Base-by-base conservation (phyloP, 2,797 vertebrate genomes). In the Sebastes matsubarae region DNA sequence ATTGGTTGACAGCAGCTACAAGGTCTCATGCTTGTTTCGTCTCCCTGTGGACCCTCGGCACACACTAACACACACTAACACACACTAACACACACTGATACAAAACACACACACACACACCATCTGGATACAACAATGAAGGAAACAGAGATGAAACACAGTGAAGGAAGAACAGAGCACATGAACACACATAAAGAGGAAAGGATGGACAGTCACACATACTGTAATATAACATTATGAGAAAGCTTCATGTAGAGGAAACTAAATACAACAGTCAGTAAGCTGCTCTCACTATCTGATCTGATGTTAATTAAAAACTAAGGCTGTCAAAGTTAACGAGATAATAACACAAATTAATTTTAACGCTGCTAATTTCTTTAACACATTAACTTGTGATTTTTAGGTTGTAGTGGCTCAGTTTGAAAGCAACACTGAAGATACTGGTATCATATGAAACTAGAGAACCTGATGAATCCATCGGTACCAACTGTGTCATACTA, bases 1-100 rank as follows among this genome's bases (percentile, higher is more conserved):
- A 88, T 84, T 84, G 88, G 86, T 52, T 78, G 84, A 84, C 82
- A 75, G 80, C 60, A 67, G 70, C 77, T 85, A 84, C 80, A 88
- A 88, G 92, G 84, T 82, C 76, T 76, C 74, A 82, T 22, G 70
- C 70, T 71, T 79, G 75, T 86, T 81, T 79, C 77, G 80, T 86
- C 88, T 92, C 82, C 60, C 78, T 67, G 82, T 57, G 77, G 81
- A 81, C 83, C 83, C 82, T 63, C 72, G 14, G 50, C 72, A 61
- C 16, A 24, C 58, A 27, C 63, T n/a, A 14, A 54, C 59, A 75
- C 55, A 3, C 22, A 32, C 30, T 69, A 58, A 52, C 38, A 64
- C 29, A 69, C 34, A n/a, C n/a, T 11, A 22, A 58, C 66, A 65
- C 50, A 52, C 29, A 27, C 32, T 34, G 32, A 34, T 34, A 6